Conservation (phyloP, 2,113 vertebrate genomes). For the Oreocharis arfaki region DNA sequence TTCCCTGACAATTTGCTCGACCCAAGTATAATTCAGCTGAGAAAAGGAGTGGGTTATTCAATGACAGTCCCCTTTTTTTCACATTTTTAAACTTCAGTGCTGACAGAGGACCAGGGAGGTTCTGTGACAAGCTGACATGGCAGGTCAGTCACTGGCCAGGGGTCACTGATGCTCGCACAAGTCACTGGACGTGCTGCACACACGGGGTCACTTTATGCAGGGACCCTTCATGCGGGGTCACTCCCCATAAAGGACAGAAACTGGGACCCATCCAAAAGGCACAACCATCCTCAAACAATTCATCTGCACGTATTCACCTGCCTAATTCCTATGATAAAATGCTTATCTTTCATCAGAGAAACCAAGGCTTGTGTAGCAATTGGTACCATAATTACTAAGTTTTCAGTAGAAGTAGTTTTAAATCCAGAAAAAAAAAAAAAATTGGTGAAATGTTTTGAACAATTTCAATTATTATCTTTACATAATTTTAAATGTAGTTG, state of each 20-base stretch:
- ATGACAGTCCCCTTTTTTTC: neutral
- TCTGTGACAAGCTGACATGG: neutral
- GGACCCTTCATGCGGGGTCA: accelerated
- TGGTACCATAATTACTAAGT: neutral
- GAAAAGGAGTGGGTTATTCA: neutral
- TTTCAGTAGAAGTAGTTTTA: neutral
- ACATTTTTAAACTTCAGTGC: neutral
- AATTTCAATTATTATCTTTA: neutral
- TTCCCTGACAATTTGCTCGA: neutral
- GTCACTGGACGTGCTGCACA: neutral
- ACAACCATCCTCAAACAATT: neutral
- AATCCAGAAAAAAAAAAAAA: neutral
- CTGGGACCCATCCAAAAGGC: neutral
- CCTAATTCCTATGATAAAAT: neutral
- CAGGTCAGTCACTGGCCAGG: neutral
- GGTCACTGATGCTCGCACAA: neutral
- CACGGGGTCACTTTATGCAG: too few relatives aligned
- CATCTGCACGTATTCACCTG: accelerated
- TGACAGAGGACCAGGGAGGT: neutral
- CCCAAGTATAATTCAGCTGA: neutral
- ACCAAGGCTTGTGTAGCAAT: accelerated
- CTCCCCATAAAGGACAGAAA: neutral
- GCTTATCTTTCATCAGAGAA: neutral
- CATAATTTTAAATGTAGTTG: neutral
- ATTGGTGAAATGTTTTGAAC: neutral